Evolutionary conservation across 2,888 invertebrate genomes (phyloP).

Genomic region (Sinotaia quadrata): DNA sequence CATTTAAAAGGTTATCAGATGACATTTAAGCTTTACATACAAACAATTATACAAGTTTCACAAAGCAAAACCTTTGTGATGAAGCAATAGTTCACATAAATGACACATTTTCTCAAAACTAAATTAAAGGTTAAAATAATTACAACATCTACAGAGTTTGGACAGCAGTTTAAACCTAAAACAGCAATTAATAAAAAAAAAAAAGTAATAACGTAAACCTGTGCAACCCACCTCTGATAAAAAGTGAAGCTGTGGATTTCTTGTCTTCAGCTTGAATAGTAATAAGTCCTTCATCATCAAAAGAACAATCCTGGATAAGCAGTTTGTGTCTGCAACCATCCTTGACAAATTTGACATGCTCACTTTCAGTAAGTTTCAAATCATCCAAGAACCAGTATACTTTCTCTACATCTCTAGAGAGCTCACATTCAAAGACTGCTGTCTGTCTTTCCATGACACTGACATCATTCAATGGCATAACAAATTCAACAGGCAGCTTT

Average conservation of each 20-base stretch:
- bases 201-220: background rate
- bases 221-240: conserved; percentile 60
- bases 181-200: background rate
- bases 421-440: conserved; percentile 86
- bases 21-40: no score
- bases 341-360: conserved; percentile 52
- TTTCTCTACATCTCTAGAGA: conserved; percentile 91
- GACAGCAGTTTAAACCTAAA: background rate
- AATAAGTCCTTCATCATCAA: conserved; percentile 65
- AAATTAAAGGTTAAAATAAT: background rate
- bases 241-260: conserved; percentile 65
- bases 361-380: conserved; percentile 73
- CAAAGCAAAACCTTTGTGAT: no score
- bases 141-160: background rate
- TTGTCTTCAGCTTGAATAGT: conserved; percentile 61
- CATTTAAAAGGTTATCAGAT: no score
- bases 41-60: no score
- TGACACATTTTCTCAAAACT: no score
- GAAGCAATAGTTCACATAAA: no score
- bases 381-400: conserved; percentile 76
- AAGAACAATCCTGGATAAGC: conserved; percentile 55
- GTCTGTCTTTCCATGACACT: conserved; percentile 61
- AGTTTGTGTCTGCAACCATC: conserved; percentile 65
- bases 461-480: conserved; percentile 57
- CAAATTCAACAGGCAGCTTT: conserved; percentile 55